A percentile compares a stretch with the other conserved stretches of the same genome.
phyloP scores from a whole-genome alignment of 2,888 invertebrate genomes.

The Sylvicola cinctus region DNA sequence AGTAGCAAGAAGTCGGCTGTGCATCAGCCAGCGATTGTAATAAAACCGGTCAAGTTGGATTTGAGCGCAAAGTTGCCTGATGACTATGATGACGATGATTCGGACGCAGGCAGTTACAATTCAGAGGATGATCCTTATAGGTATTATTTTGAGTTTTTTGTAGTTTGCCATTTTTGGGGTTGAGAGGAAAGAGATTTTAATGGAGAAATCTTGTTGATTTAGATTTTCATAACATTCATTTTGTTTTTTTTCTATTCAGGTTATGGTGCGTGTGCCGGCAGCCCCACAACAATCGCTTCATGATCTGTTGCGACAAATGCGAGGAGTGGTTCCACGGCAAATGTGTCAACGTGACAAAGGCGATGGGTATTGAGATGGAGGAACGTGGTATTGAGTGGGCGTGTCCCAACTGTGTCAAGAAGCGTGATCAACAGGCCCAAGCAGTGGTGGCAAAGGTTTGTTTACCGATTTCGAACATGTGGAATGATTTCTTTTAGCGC shows the following conservation, averaged over 20 bases:
- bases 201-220: too few relatives aligned
- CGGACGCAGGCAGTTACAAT: slow-evolving; percentile 40
- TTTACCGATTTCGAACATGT: too few relatives aligned
- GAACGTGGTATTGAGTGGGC: slow-evolving; percentile 72
- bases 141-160: slow-evolving; percentile 16
- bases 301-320: slow-evolving; percentile 93
- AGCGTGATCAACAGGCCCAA: slow-evolving; percentile 14
- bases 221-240: too few relatives aligned
- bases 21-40: background rate
- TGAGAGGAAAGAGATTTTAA: too few relatives aligned
- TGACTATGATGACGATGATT: slow-evolving; percentile 27
- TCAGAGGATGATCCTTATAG: slow-evolving; percentile 86
- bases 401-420: slow-evolving; percentile 62
- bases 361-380: slow-evolving; percentile 84
- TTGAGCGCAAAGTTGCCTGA: slow-evolving; percentile 2
- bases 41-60: slow-evolving; percentile 6
- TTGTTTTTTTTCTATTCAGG: slow-evolving; percentile 21
- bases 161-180: background rate
- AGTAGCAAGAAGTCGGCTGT: too few relatives aligned
- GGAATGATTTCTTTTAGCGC: too few relatives aligned
- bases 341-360: slow-evolving; percentile 82
- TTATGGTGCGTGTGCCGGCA: slow-evolving; percentile 91
- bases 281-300: slow-evolving; percentile 88
- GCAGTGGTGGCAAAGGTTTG: slow-evolving; percentile 4
- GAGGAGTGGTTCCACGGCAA: slow-evolving; percentile 98